phyloP scores from a whole-genome alignment of 2,797 vertebrate species.

The Ispidina lecontei region DNA sequence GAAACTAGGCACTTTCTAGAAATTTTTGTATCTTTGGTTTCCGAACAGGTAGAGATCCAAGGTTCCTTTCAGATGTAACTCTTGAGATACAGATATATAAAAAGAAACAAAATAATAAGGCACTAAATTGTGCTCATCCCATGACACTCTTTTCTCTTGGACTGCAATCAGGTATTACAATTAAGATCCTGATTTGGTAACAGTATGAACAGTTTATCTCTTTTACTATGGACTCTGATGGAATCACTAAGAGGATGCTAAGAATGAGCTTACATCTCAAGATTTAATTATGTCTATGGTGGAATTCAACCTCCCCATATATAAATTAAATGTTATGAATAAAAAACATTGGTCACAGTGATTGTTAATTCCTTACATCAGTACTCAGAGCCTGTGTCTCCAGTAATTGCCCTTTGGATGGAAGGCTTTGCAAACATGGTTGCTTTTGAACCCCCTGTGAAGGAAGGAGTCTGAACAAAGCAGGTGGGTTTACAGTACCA shows the following conservation, averaged over 20 bases:
- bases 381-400: not conserved
- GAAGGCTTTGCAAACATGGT: not conserved
- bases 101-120: not conserved
- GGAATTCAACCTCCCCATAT: not conserved
- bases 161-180: not conserved
- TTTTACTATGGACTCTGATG: not conserved
- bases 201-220: not conserved
- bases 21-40: not conserved
- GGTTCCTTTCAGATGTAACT: not conserved
- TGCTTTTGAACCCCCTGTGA: not conserved
- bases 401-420: not conserved
- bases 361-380: not conserved
- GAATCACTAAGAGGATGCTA: not conserved
- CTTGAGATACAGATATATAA: not conserved
- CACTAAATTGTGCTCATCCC: not conserved
- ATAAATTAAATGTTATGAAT: not conserved
- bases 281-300: not conserved
- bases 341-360: not conserved
- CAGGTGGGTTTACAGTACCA: not conserved
- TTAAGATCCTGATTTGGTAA: not conserved
- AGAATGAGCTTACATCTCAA: not conserved
- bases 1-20: not conserved
- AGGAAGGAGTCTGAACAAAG: not conserved
- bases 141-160: not conserved
- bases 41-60: not conserved